These are phyloP conservation scores for Eretmocerus hayati DNA, from an alignment of 2,888 invertebrate genomes.

Conservation along the genomic window DNA sequence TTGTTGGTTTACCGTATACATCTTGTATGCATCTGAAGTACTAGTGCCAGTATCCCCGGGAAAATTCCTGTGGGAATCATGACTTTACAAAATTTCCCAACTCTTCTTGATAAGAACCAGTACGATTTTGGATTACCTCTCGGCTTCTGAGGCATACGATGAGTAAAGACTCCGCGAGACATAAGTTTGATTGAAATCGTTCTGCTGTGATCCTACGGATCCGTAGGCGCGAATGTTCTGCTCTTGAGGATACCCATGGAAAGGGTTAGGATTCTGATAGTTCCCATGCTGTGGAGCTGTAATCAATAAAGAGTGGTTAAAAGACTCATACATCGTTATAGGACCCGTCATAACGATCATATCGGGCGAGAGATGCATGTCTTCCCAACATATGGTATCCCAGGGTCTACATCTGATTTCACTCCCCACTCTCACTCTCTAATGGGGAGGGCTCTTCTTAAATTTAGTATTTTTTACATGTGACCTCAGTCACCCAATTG, in stretches of 20 bases:
- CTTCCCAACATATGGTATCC: no score
- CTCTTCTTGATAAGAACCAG: not conserved
- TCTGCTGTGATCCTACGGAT: slow-evolving; percentile 40
- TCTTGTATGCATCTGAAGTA: slow-evolving; percentile 45
- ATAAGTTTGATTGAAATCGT: slow-evolving; percentile 49
- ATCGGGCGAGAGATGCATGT: no score
- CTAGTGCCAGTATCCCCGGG: slow-evolving; percentile 41
- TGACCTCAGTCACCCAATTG: no score
- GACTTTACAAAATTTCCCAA: not conserved
- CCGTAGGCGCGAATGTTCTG: slow-evolving; percentile 47
- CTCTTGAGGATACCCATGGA: slow-evolving; percentile 48
- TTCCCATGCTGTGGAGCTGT: slow-evolving; percentile 47
- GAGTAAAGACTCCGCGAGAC: slow-evolving; percentile 48
- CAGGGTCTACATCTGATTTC: no score
- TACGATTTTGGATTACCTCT: slow-evolving; percentile 32
- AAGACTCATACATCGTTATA: no score
- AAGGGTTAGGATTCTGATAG: slow-evolving; percentile 46
- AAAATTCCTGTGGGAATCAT: slow-evolving; percentile 34
- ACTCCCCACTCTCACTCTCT: no score
- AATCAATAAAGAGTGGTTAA: no score
- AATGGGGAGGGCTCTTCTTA: no score
- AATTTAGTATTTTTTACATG: no score
- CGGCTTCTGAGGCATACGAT: slow-evolving; percentile 45
- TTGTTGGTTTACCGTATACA: slow-evolving; percentile 44
- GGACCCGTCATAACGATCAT: no score